These are phyloP conservation scores for Papilio elwesi DNA, from an alignment of 2,888 invertebrate species.

Conservation along the genomic window DNA sequence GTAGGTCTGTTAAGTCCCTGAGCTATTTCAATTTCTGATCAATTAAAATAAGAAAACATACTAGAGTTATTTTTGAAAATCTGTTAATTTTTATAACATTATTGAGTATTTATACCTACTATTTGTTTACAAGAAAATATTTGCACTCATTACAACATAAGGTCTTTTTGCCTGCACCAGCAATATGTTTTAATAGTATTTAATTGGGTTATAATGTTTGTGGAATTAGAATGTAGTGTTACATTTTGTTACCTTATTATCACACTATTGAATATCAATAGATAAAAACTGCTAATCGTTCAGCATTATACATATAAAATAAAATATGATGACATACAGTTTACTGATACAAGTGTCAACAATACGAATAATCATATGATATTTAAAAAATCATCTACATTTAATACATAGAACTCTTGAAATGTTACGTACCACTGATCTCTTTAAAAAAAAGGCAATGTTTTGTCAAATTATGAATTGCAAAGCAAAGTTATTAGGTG, in stretches of 20 bases:
- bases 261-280: constrained; percentile 12
- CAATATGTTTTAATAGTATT: not conserved
- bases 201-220: not conserved
- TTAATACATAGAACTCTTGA: not conserved
- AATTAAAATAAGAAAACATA: too few species aligned
- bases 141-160: too few species aligned
- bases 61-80: too few species aligned
- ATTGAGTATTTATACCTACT: too few species aligned
- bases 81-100: too few species aligned
- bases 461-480: constrained; percentile 7
- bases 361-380: not conserved
- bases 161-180: too few species aligned
- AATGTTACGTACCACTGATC: not conserved
- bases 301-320: not conserved
- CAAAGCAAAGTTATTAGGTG: not conserved
- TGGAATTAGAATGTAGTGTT: not conserved
- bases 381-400: too few species aligned
- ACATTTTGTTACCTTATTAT: not conserved
- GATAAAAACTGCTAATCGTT: constrained; percentile 11
- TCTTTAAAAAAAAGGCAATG: not conserved
- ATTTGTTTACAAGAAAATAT: too few species aligned
- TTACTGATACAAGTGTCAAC: not conserved
- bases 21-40: too few species aligned
- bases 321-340: not conserved
- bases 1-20: not conserved